Percentiles rank a stretch among this genome's conserved stretches.
Conservation (phyloP, 1,140 invertebrate genomes). For the Caenorhabditis brenneri region DNA sequence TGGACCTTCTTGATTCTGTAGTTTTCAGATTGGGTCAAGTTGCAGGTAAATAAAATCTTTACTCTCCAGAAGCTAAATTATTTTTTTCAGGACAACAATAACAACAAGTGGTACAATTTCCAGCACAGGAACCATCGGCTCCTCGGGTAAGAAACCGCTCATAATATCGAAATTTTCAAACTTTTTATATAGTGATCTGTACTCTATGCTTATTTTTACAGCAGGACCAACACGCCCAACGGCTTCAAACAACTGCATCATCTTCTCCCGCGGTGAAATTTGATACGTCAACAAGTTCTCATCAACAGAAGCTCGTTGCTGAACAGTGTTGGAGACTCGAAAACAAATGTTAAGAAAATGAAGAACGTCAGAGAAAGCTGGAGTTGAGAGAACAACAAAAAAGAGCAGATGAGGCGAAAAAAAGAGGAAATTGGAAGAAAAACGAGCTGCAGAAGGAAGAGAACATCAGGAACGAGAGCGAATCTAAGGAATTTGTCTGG, state of each 20-base stretch:
- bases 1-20: neutral
- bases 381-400: neutral
- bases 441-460: no score
- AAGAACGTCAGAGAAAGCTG: slow-evolving; percentile 25
- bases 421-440: no score
- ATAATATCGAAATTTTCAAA: no score
- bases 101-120: no score
- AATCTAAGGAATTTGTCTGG: slow-evolving; percentile 39
- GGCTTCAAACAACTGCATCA: neutral
- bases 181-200: no score
- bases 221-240: slow-evolving; percentile 9
- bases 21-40: neutral
- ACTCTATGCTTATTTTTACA: no score
- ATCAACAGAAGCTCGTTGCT: slow-evolving; percentile 26
- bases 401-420: slow-evolving; percentile 43
- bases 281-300: neutral
- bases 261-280: no score
- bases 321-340: slow-evolving; percentile 44
- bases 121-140: no score
- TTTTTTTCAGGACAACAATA: no score
- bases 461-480: no score
- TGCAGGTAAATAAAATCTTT: no score
- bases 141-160: neutral
- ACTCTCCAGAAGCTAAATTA: no score
- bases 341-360: slow-evolving; percentile 46